Conservation (phyloP, 2,113 vertebrate genomes). For the Mixornis gularis region DNA sequence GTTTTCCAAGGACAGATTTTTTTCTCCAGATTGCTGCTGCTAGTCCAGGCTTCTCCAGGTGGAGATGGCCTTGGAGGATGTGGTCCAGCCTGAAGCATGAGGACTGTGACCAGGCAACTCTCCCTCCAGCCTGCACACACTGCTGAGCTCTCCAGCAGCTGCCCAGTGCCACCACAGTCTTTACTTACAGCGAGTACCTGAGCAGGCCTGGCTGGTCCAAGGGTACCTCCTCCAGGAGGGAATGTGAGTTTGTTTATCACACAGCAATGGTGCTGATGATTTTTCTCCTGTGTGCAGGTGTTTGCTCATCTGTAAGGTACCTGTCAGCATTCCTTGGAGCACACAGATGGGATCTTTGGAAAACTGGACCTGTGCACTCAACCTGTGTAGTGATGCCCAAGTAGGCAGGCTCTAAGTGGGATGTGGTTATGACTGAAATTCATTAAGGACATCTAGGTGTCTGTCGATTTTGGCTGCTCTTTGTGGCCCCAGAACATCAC, state of each 20-base stretch:
- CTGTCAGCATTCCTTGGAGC: background rate
- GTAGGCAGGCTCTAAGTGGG: rapidly evolving
- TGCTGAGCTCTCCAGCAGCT: background rate
- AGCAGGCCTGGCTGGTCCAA: background rate
- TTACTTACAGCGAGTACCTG: background rate
- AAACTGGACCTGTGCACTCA: rapidly evolving
- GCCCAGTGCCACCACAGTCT: background rate
- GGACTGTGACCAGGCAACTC: background rate
- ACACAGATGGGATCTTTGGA: background rate
- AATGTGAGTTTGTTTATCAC: background rate
- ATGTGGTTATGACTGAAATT: background rate
- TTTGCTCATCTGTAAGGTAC: background rate
- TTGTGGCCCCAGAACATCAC: background rate
- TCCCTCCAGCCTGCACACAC: background rate
- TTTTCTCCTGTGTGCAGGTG: background rate
- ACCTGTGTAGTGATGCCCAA: background rate
- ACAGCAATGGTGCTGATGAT: background rate
- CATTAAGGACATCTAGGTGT: background rate
- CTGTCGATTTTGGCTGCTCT: background rate
- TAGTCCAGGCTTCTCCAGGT: background rate
- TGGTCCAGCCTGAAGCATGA: background rate
- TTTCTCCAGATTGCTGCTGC: background rate
- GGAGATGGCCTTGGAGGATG: background rate
- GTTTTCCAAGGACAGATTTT: background rate
- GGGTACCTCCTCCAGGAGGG: background rate